Base-by-base conservation (phyloP, 2,797 vertebrate genomes). In the Pempheris klunzingeri region DNA sequence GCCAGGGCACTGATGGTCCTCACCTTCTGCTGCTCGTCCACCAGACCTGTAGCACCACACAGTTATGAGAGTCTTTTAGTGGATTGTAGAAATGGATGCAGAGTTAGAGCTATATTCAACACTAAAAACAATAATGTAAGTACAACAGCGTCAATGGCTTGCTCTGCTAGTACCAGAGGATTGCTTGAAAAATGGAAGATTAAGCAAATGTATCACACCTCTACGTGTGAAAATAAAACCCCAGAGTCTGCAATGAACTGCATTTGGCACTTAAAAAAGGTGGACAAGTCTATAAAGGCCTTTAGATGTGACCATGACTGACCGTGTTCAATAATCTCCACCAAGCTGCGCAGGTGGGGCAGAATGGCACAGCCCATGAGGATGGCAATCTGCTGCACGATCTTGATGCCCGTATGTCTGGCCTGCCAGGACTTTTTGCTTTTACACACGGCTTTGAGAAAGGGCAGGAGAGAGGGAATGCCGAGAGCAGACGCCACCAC, bases 371-470 rank as follows among this genome's bases (percentile, higher is more conserved):
- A 99, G 82, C 98, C 98, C 98, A 99, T 99, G 34, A 99, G 97
- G 92, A 99, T 99, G 82, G 98, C 98, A 52, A 99, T 99, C 92
- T 99, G 98, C 93, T 99, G 98, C 12, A 99, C 98, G 41, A 99
- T 99, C 93, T 99, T 99, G 92, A 99, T 99, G 88, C 98, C 98
- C 0, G 98, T 99, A 88, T 99, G 98, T 3, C 98, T 93, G 1
- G 98, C 98, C 87, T 99, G 98, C 98, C 98, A 99, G 1, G 98
- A 99, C 72, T 99, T 99, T 90, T 99, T 99, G 94, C 98, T 99
- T 90, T 99, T 99, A 64, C 98, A 99, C 77, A 99, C 98, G 7
- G 98, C 98, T 94, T 99, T 99, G 86, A 99, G 95, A 89, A 99
- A 99, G 17, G 98, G 98, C 71, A 99, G 84, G n/a, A 99, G 95